A percentile compares a stretch with the other conserved stretches of the same genome.
Evolutionary conservation across 2,797 vertebrate genomes (phyloP).

Genomic region (Premnoplex brunnescens): DNA sequence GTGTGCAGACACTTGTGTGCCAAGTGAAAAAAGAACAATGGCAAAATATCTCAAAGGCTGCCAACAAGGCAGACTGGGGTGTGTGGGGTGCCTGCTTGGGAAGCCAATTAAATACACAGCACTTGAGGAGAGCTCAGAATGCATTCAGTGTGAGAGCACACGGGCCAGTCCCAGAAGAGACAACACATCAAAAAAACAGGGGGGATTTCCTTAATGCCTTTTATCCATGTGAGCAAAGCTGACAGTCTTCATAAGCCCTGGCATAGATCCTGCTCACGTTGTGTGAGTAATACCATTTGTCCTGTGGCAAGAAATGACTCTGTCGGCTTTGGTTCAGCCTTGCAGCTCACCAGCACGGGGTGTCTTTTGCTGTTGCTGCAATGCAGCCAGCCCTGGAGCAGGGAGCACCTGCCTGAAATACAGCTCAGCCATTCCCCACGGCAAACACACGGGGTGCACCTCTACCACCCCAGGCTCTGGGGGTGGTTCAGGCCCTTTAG

Average conservation of each 20-base stretch:
- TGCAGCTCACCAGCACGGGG: fast-evolving
- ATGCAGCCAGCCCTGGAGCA: fast-evolving
- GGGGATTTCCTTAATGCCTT: neutral
- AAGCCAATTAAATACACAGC: neutral
- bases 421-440: neutral
- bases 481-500: neutral
- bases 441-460: neutral
- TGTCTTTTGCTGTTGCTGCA: neutral
- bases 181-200: neutral
- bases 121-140: neutral
- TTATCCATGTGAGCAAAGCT: neutral
- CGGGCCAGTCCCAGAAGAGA: neutral
- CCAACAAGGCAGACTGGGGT: neutral
- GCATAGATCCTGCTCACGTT: neutral
- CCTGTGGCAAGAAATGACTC: neutral
- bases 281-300: neutral
- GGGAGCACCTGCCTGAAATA: neutral
- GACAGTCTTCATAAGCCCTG: neutral
- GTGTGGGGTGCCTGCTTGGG: neutral
- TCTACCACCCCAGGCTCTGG: neutral
- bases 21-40: constrained; percentile 2
- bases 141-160: neutral
- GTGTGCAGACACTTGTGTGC: neutral
- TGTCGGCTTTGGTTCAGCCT: neutral
- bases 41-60: neutral